A percentile compares a stretch with the other conserved stretches of the same genome.
phyloP scores from a whole-genome alignment of 2,113 vertebrate species.

The Collichthys lucidus region DNA sequence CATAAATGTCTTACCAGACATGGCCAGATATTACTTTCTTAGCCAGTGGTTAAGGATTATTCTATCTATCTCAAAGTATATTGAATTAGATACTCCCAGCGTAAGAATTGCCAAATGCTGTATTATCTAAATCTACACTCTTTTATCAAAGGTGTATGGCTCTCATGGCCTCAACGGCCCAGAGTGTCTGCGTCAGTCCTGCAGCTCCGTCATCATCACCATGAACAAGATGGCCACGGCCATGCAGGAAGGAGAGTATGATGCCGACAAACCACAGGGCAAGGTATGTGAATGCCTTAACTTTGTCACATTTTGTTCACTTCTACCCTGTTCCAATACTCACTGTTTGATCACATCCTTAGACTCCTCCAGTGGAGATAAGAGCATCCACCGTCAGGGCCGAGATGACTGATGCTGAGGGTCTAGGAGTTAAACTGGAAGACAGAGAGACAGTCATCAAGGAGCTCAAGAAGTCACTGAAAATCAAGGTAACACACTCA shows the following conservation, averaged over 20 bases:
- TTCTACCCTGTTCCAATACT: not conserved
- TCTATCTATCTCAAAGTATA: not conserved
- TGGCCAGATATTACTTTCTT: not conserved
- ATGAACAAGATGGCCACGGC: conserved; percentile 99
- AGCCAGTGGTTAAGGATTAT: not conserved
- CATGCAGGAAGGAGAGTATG: conserved; percentile 99
- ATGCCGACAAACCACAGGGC: conserved; percentile 88
- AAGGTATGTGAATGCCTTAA: conserved; percentile 67
- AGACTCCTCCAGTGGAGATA: conserved; percentile 88
- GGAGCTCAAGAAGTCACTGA: conserved; percentile 97
- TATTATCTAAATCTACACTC: not conserved
- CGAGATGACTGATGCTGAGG: conserved; percentile 96
- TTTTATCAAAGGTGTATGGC: conserved; percentile 63
- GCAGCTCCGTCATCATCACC: conserved; percentile 90
- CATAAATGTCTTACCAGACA: not conserved
- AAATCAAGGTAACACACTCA: conserved; percentile 90
- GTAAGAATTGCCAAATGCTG: not conserved
- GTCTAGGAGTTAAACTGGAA: conserved; percentile 95
- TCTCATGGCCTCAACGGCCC: conserved; percentile 85
- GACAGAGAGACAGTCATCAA: conserved; percentile 96
- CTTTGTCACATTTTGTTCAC: not conserved
- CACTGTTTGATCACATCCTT: not conserved
- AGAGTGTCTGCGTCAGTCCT: conserved; percentile 94
- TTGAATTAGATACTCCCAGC: no score
- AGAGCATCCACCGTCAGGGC: conserved; percentile 91